phyloP scores from a whole-genome alignment of 2,797 vertebrate species.

The Eidolon dupreanum region DNA sequence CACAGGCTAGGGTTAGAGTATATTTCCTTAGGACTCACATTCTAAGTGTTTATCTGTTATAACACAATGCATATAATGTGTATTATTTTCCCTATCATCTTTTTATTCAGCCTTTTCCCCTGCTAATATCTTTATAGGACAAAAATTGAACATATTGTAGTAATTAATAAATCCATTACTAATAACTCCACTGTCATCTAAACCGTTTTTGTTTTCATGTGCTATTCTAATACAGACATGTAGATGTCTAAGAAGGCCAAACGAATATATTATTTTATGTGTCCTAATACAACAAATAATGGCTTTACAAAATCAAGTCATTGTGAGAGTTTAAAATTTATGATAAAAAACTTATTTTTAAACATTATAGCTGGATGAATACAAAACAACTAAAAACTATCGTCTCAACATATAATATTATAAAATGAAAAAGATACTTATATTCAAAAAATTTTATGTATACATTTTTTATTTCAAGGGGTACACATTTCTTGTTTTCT shows the following conservation, averaged over 20 bases:
- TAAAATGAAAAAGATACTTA: slow-evolving; percentile 44
- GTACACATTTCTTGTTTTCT: not conserved
- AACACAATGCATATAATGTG: not conserved
- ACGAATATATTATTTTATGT: not conserved
- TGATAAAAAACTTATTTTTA: not conserved
- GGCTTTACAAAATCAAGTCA: not conserved
- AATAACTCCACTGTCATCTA: slow-evolving; percentile 42
- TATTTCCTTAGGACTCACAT: not conserved
- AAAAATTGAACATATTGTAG: not conserved
- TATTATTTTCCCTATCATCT: slow-evolving; percentile 46
- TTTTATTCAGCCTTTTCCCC: slow-evolving; percentile 11
- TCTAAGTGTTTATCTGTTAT: not conserved
- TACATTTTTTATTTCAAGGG: not conserved
- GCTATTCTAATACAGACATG: slow-evolving; percentile 62
- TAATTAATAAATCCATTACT: slow-evolving; percentile 41
- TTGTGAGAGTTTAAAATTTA: not conserved
- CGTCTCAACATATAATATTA: not conserved
- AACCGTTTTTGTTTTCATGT: not conserved
- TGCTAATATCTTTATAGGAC: slow-evolving; percentile 30
- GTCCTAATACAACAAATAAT: not conserved
- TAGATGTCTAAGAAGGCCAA: not conserved
- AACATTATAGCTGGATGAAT: not conserved
- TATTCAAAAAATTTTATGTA: not conserved
- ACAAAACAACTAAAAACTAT: not conserved
- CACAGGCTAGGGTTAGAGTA: not conserved